phyloP scores from a whole-genome alignment of 2,797 vertebrate genomes.

The Mus caroli region DNA sequence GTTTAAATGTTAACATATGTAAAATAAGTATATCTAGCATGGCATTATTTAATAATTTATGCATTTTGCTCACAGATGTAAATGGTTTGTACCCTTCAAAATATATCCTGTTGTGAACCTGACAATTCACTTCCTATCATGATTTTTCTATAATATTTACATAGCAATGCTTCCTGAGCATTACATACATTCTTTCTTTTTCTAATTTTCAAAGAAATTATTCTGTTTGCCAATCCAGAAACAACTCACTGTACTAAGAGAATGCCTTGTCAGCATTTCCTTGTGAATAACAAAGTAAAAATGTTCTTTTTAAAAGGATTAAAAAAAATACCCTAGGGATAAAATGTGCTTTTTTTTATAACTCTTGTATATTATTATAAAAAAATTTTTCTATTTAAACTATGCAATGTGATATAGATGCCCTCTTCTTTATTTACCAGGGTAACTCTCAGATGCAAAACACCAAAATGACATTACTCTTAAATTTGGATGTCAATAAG shows the following conservation, averaged over 20 bases:
- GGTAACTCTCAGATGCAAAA: constrained; percentile 43
- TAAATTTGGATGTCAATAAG: constrained; percentile 41
- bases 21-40: not conserved
- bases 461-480: constrained; percentile 50
- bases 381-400: constrained; percentile 52
- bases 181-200: constrained; percentile 24
- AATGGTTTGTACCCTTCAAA: not conserved
- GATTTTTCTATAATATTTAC: constrained; percentile 29
- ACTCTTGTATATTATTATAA: constrained; percentile 24
- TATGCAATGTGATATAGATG: not conserved
- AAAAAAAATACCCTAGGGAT: constrained; percentile 20
- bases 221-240: constrained; percentile 60
- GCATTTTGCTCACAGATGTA: not conserved
- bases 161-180: not conserved
- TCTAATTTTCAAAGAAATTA: constrained; percentile 14
- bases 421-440: constrained; percentile 29
- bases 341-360: constrained; percentile 1
- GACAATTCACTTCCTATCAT: not conserved
- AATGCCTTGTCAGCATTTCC: constrained; percentile 69
- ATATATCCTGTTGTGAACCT: constrained; percentile 16
- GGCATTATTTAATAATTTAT: constrained; percentile 58
- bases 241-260: constrained; percentile 54
- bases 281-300: constrained; percentile 58
- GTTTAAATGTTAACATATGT: constrained; percentile 67
- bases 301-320: constrained; percentile 53